Percentiles rank a stretch among this genome's conserved stretches.
phyloP scores from a whole-genome alignment of 2,113 vertebrate genomes.

The Hassar affinis region DNA sequence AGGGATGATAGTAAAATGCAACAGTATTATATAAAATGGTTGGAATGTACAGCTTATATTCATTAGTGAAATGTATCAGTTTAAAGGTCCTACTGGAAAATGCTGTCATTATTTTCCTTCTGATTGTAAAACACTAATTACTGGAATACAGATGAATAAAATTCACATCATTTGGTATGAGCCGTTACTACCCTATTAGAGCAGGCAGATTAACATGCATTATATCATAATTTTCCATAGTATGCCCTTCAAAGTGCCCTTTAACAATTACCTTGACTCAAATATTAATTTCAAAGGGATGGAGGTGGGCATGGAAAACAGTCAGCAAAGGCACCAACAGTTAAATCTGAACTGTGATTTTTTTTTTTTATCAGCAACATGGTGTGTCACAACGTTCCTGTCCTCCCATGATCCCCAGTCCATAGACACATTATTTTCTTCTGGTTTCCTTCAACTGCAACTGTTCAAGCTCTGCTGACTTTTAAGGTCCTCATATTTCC shows the following conservation, averaged over 20 bases:
- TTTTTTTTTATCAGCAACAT: background rate
- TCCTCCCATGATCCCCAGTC: background rate
- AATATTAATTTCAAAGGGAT: constrained; percentile 61
- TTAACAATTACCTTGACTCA: constrained; percentile 51
- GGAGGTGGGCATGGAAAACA: background rate
- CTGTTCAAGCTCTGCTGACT: no score
- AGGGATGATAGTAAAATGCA: constrained; percentile 17
- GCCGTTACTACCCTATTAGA: constrained; percentile 64
- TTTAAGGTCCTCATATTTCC: no score
- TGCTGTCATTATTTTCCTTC: constrained; percentile 71
- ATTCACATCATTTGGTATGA: constrained; percentile 63
- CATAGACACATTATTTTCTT: background rate
- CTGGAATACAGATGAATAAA: constrained; percentile 61
- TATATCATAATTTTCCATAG: constrained; percentile 69
- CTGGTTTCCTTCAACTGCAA: no score
- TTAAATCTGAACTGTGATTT: background rate
- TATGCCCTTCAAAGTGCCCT: constrained; percentile 48
- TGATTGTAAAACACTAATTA: constrained; percentile 72
- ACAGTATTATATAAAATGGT: background rate
- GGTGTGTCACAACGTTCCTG: background rate
- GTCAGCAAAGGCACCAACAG: background rate
- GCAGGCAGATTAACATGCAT: constrained; percentile 64
- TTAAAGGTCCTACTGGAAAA: constrained; percentile 64
- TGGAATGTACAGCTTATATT: background rate
- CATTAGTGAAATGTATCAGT: constrained; percentile 29